These are phyloP conservation scores for Andinoacara biseriatus DNA, from an alignment of 2,113 vertebrate genomes.

Conservation along the genomic window DNA sequence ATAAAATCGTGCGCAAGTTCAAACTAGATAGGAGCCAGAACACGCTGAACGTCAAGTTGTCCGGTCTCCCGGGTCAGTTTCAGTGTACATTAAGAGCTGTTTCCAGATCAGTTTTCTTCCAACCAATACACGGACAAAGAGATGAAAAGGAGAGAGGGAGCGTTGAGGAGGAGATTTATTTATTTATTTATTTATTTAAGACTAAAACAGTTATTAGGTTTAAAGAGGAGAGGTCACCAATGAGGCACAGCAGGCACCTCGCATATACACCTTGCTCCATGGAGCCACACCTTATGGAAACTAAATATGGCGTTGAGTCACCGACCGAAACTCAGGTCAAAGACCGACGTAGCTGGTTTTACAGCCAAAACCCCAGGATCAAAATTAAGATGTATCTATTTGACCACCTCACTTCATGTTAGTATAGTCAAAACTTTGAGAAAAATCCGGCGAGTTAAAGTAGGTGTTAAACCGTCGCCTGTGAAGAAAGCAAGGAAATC, in stretches of 20 bases:
- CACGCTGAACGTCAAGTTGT: neutral
- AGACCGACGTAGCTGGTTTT: neutral
- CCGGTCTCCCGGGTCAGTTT: slow-evolving; percentile 21
- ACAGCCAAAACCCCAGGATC: neutral
- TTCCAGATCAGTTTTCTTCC: slow-evolving; percentile 30
- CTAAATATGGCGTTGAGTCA: slow-evolving; percentile 71
- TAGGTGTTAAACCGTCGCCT: neutral
- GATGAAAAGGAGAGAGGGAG: slow-evolving; percentile 17
- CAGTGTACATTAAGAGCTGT: slow-evolving; percentile 31
- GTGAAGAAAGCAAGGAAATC: neutral
- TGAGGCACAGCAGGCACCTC: slow-evolving; percentile 19
- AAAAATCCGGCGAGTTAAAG: neutral
- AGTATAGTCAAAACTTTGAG: neutral
- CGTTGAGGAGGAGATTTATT: slow-evolving; percentile 1
- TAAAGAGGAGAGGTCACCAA: neutral
- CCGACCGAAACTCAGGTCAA: slow-evolving; percentile 75
- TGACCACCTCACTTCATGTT: neutral
- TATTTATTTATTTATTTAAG: no score
- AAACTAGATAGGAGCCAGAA: neutral
- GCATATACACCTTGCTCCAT: slow-evolving; percentile 52
- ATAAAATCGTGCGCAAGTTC: neutral
- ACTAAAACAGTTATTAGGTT: neutral
- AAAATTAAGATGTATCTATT: fast-evolving
- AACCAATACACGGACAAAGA: slow-evolving; percentile 42
- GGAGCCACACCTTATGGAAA: slow-evolving; percentile 76